These are phyloP conservation scores for Drosophila putrida DNA, from an alignment of 2,888 invertebrate genomes.

Conservation along the genomic window DNA sequence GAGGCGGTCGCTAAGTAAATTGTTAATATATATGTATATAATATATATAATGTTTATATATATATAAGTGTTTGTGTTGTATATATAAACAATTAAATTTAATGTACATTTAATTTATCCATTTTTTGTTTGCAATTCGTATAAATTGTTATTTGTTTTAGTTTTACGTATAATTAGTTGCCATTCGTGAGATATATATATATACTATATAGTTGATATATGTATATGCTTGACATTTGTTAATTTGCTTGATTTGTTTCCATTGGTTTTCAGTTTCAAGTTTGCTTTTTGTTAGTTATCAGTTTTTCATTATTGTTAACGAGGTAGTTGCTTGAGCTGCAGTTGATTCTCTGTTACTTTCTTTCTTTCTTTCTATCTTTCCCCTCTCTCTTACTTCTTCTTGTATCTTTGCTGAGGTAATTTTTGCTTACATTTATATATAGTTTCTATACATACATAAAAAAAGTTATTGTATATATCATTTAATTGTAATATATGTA, in stretches of 20 bases:
- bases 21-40: constrained; percentile 39
- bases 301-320: constrained; percentile 64
- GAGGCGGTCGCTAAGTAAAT: constrained; percentile 38
- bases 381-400: constrained; percentile 13
- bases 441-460: constrained; percentile 31
- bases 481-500: constrained; percentile 18
- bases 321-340: constrained; percentile 72
- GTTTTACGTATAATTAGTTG: constrained; percentile 75
- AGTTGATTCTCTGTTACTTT: constrained; percentile 38
- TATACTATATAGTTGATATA: constrained; percentile 30
- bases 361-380: constrained; percentile 20
- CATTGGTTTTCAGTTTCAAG: constrained; percentile 6
- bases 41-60: constrained; percentile 42
- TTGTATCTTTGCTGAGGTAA: constrained; percentile 44
- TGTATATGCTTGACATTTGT: constrained; percentile 18
- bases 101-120: constrained; percentile 75
- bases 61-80: constrained; percentile 35
- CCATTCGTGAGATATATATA: constrained; percentile 40
- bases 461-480: constrained; percentile 40
- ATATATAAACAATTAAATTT: constrained; percentile 76
- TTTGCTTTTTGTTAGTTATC: constrained; percentile 4
- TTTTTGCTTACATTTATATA: constrained; percentile 34
- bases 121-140: constrained; percentile 46
- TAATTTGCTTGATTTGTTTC: constrained; percentile 20
- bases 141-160: constrained; percentile 59